Conservation (phyloP, 2,797 vertebrate species). For the Myotis daubentonii region DNA sequence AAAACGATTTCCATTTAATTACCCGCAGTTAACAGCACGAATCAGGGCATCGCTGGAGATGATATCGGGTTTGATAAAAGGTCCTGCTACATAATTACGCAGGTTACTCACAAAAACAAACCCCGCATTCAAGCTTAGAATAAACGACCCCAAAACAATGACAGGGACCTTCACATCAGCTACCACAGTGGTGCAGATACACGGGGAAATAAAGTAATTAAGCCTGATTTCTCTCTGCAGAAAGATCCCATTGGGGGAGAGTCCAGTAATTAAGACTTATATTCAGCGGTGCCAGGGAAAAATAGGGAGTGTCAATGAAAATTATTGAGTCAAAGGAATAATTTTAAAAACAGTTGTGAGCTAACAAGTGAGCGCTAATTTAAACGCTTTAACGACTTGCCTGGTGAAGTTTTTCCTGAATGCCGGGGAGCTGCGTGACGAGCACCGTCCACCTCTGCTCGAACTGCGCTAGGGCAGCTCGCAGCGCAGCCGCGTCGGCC, state of each 20-base stretch:
- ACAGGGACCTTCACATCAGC: constrained; percentile 68
- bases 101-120: constrained; percentile 73
- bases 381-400: constrained; percentile 80
- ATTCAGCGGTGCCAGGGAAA: constrained; percentile 60
- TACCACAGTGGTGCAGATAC: constrained; percentile 49
- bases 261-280: constrained; percentile 65
- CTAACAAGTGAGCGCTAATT: constrained; percentile 65
- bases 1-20: constrained; percentile 72
- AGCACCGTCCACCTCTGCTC: constrained; percentile 92
- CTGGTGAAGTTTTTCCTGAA: constrained; percentile 91
- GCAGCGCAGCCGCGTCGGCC: constrained; percentile 84
- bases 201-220: constrained; percentile 78
- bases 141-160: constrained; percentile 61
- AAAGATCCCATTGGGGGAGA: constrained; percentile 69
- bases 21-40: constrained; percentile 62
- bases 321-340: constrained; percentile 69
- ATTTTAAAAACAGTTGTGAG: constrained; percentile 56
- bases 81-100: constrained; percentile 67
- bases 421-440: constrained; percentile 82
- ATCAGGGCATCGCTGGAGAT: constrained; percentile 63
- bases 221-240: constrained; percentile 62
- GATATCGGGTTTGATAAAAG: constrained; percentile 74
- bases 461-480: constrained; percentile 85
- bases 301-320: constrained; percentile 69
- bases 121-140: constrained; percentile 51